Evolutionary conservation across 1,140 invertebrate species (phyloP), one percentile per base, ranked within the genome.

Genomic region (Ptiloglossa arizonensis): DNA sequence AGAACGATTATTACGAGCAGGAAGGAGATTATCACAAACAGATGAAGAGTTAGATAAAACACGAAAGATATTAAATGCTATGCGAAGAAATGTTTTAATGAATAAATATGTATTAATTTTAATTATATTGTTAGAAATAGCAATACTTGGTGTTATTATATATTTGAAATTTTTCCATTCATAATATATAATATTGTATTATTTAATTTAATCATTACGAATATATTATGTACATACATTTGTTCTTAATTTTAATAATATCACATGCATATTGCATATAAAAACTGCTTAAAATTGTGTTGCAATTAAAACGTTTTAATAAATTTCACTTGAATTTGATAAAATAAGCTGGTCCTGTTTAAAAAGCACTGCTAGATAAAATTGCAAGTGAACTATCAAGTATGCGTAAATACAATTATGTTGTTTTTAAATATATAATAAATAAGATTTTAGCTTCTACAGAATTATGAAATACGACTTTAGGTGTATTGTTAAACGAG

Each of bases 51-150:
- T 96, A 27, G 88, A 92, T 35, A 93, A 91, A 87, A 94, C 94
- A 72, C 91, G 92, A 76, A 94, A 92, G 86, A 94, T 96, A 67
- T 87, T 96, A 56, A 93, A 93, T 75, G 87, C 92, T 38, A 96
- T 96, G 93, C 94, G 93, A 81, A 87, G 92, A 67, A 93, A 93
- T 85, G 92, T 96, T 64, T 93, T 96, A 70, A 95, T 94, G 11
- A 96, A 96, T 88, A 96, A 96, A 86, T 91, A 96, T 84, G 93
- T 96, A 69, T 87, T 96, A 48, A 93, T 95, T 75, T 87, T 95
- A 27, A 95, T 96, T 41, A 96, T 96, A 77, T 74, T 95, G 6
- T 62, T 95, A 32, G 95, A 96, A 91, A 66, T 95, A 32, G 89
- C 86, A 41, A 95, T 95, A 80, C 88, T 96, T 13, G 93, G 89